Evolutionary conservation across 2,888 invertebrate species (phyloP), one percentile per base, ranked within the genome.

Genomic region (Scaptomyza caliginosa): DNA sequence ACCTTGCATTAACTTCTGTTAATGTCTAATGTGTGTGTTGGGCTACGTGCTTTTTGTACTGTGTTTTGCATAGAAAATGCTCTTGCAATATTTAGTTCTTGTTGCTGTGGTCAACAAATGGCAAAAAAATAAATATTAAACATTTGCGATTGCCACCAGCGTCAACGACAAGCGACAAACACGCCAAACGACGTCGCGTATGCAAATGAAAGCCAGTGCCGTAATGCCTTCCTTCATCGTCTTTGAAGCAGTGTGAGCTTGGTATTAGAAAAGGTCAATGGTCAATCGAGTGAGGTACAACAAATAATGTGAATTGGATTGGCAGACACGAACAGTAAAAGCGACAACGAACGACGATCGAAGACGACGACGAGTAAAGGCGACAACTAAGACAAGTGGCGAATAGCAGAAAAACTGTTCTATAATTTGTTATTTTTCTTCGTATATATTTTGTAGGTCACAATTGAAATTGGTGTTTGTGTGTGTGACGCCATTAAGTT

Each of bases 71-170:
- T 50, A 40, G 50, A 55, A 52, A 40, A 46, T 42, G 42, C 24
- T 32, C 46, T 63, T 59, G 60, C 56, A 67, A 63, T 72, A 52
- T 72, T 72, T 57, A 66, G 54, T 75, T 77, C 65, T 84, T 72
- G 63, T 72, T 76, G 72, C 65, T 76, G 82, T 82, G 88, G 88
- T 88, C 88, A 88, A 23, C 82, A 77, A 83, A 80, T 78, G 88
- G 77, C 88, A 88, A 74, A 87, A 74, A 80, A 77, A 88, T 88
- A 74, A 84, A 88, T 88, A 88, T 86, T 86, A 80, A 85, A 83
- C 84, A 84, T 68, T 32, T 32, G 32, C 32, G 13, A 13, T 49
- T 59, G 66, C 45, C 52, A 40, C 45, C 52, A 40, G 46, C 43
- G 50, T 17, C 13, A 23, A 40, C 39, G 21, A 7, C 28, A 28